Percentiles rank a stretch among this genome's conserved stretches.
Conservation (phyloP, 64 coral and sea anemone species). For the Acropora yongei region DNA sequence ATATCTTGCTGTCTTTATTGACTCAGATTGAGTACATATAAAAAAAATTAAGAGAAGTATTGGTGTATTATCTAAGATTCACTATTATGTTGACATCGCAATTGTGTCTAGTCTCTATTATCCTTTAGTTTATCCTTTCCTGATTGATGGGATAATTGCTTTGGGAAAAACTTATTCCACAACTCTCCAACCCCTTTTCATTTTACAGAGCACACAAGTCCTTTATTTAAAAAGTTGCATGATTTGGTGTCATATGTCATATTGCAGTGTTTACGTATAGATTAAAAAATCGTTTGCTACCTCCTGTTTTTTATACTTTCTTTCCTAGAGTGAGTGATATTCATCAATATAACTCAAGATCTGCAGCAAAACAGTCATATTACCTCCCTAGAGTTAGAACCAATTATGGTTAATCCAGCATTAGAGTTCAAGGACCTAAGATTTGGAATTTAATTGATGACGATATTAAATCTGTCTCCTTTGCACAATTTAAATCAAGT, state of each 20-base stretch:
- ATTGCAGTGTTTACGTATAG: background rate
- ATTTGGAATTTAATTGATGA: too few species aligned
- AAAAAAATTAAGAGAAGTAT: background rate
- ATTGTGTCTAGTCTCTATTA: background rate
- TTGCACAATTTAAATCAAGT: background rate
- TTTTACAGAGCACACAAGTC: background rate
- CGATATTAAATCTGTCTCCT: background rate
- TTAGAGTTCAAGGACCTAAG: too few species aligned
- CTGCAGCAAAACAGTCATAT: too few species aligned
- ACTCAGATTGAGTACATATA: background rate
- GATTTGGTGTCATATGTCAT: background rate
- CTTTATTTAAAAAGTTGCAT: background rate
- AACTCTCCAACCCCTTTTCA: conserved; percentile 7
- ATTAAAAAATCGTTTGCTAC: background rate
- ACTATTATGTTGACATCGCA: background rate
- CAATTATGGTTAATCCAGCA: too few species aligned
- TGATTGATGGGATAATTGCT: background rate
- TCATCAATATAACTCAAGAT: background rate
- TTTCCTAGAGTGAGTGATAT: background rate
- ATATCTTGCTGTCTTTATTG: too few species aligned
- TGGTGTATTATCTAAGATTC: background rate
- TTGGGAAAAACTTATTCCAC: background rate
- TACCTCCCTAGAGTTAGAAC: too few species aligned
- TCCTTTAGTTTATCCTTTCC: background rate
- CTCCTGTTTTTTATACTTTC: background rate